Percentiles rank a stretch among this genome's conserved stretches.
phyloP scores from a whole-genome alignment of 2,797 vertebrate species.

The Chelon labrosus region DNA sequence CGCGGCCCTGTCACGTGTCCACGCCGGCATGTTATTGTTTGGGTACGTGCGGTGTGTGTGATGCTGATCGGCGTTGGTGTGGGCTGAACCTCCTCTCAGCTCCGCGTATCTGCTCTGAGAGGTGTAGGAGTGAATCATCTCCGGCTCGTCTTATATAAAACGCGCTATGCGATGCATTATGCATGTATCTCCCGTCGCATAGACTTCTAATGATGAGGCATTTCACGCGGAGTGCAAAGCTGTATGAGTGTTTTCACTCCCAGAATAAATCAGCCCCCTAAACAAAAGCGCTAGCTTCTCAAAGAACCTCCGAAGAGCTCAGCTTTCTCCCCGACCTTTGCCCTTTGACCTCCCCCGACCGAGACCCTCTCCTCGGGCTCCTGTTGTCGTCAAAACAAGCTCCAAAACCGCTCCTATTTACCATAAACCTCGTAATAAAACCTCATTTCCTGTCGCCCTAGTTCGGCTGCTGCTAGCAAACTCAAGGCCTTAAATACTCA shows the following conservation, averaged over 20 bases:
- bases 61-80: constrained; percentile 9
- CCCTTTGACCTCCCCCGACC: constrained; percentile 35
- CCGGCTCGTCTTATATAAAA: constrained; percentile 61
- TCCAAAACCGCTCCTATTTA: neutral
- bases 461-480: constrained; percentile 5
- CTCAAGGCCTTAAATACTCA: neutral
- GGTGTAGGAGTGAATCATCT: constrained; percentile 62
- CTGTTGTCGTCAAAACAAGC: constrained; percentile 44
- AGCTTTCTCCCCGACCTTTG: constrained; percentile 46
- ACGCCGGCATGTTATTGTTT: constrained; percentile 15
- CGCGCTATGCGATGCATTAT: constrained; percentile 60
- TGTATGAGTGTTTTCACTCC: constrained; percentile 10
- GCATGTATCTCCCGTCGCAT: constrained; percentile 41
- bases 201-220: constrained; percentile 41
- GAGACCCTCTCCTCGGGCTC: constrained; percentile 8
- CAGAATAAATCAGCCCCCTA: constrained; percentile 44
- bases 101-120: constrained; percentile 14
- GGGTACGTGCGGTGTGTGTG: constrained; percentile 1
- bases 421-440: neutral
- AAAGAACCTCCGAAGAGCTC: constrained; percentile 32
- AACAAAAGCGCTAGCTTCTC: constrained; percentile 58
- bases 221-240: constrained; percentile 15
- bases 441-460: neutral
- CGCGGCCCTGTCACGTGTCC: constrained; percentile 1
- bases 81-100: constrained; percentile 46